A percentile compares a stretch with the other conserved stretches of the same genome.
Evolutionary conservation across 1,140 invertebrate species (phyloP).

Genomic region (Tribolium madens): DNA sequence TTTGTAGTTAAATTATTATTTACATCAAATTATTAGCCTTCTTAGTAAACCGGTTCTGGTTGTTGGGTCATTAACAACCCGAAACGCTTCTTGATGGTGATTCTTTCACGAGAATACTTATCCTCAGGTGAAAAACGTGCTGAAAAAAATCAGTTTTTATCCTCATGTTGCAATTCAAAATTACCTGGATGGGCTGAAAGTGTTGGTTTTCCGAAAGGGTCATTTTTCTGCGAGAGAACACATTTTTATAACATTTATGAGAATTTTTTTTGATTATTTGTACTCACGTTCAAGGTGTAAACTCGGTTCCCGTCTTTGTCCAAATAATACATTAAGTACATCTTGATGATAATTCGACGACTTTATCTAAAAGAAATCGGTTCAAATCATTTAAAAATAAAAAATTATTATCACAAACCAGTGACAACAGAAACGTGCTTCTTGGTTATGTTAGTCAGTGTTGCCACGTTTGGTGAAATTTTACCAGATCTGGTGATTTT

Average conservation of each 20-base stretch:
- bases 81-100: conserved; percentile 92
- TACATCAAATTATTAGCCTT: too few relatives aligned
- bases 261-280: background rate
- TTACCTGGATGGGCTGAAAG: conserved; percentile 89
- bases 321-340: conserved; percentile 84
- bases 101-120: conserved; percentile 90
- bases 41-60: conserved; percentile 77
- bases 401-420: too few relatives aligned
- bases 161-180: too few relatives aligned
- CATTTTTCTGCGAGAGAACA: conserved; percentile 74
- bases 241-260: conserved; percentile 11
- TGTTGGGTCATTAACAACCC: conserved; percentile 89
- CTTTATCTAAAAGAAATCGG: too few relatives aligned
- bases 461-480: too few relatives aligned
- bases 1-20: too few relatives aligned
- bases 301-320: conserved; percentile 77
- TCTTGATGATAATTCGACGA: conserved; percentile 65
- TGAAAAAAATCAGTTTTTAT: conserved; percentile 67
- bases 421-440: too few relatives aligned
- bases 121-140: conserved; percentile 97
- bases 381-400: too few relatives aligned
- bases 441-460: too few relatives aligned
- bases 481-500: too few relatives aligned
- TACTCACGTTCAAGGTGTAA: conserved; percentile 78
- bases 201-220: conserved; percentile 82